Evolutionary conservation across 2,797 vertebrate genomes (phyloP).

Genomic region (Eupleurogrammus muticus): DNA sequence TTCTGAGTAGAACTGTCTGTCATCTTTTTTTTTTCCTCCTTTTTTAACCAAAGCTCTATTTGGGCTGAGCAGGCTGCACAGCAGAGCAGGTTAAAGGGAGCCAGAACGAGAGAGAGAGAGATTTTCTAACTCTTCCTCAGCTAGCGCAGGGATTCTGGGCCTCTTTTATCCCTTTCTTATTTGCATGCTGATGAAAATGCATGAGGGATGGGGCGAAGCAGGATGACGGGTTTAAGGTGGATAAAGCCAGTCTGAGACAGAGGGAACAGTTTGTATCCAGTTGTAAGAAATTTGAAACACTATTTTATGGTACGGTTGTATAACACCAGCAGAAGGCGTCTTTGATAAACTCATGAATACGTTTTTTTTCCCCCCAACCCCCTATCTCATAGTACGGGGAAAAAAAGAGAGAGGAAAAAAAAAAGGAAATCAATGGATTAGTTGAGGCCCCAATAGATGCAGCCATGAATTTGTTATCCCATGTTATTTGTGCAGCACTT

Average conservation of each 20-base stretch:
- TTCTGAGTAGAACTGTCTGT: conserved; percentile 65
- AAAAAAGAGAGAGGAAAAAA: conserved; percentile 48
- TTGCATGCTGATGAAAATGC: conserved; percentile 87
- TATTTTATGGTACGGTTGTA: conserved; percentile 71
- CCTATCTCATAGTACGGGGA: no score
- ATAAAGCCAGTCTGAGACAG: conserved; percentile 80
- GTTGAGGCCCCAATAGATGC: conserved; percentile 59
- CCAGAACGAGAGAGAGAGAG: conserved; percentile 55
- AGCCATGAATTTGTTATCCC: conserved; percentile 63
- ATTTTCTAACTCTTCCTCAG: conserved; percentile 77
- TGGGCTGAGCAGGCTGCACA: conserved; percentile 73
- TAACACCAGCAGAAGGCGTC: conserved; percentile 72
- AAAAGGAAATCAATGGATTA: conserved; percentile 61
- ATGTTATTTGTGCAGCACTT: conserved; percentile 60
- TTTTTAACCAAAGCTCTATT: conserved; percentile 66
- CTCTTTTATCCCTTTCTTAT: conserved; percentile 85
- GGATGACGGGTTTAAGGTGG: conserved; percentile 84
- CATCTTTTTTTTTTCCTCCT: conserved; percentile 24
- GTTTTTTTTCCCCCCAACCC: conserved; percentile 12
- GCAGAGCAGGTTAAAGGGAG: conserved; percentile 76
- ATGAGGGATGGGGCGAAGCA: conserved; percentile 81
- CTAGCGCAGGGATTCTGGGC: conserved; percentile 78
- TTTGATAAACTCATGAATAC: conserved; percentile 72
- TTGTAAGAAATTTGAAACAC: conserved; percentile 76
- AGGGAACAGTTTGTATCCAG: conserved; percentile 81